These are phyloP conservation scores for Pampus argenteus DNA, from an alignment of 2,797 vertebrate genomes.

Conservation along the genomic window DNA sequence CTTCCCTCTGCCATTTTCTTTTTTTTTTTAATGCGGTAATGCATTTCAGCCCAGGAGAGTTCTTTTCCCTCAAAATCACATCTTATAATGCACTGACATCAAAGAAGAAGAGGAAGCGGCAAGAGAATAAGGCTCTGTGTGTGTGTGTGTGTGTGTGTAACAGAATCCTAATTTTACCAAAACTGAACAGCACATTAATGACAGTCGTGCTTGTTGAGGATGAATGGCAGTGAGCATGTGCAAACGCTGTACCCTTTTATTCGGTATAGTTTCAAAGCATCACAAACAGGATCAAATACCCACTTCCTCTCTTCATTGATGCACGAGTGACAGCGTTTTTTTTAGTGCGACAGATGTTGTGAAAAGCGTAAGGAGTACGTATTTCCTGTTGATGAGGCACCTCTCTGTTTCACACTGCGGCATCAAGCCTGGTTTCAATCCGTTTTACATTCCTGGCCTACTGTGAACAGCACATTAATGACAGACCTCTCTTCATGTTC, in stretches of 20 bases:
- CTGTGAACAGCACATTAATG: too few relatives aligned
- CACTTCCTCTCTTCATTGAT: slow-evolving; percentile 53
- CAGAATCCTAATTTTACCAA: slow-evolving; percentile 57
- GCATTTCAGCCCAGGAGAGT: slow-evolving; percentile 45
- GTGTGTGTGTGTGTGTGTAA: slow-evolving; percentile 61
- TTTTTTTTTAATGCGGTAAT: slow-evolving; percentile 48
- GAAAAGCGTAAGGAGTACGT: slow-evolving; percentile 28
- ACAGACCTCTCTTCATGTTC: slow-evolving; percentile 23
- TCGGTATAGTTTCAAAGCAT: slow-evolving; percentile 21
- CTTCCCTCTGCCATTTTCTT: slow-evolving; percentile 26
- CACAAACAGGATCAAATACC: slow-evolving; percentile 41
- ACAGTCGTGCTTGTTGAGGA: slow-evolving; percentile 22
- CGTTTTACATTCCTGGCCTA: slow-evolving; percentile 26
- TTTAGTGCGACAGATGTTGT: slow-evolving; percentile 57
- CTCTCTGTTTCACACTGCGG: slow-evolving; percentile 28
- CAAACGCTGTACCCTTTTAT: neutral
- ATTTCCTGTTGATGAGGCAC: slow-evolving; percentile 67
- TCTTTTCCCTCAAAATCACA: slow-evolving; percentile 50
- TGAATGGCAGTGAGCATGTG: neutral
- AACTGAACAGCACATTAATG: slow-evolving; percentile 42
- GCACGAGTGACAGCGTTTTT: slow-evolving; percentile 48
- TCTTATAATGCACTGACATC: slow-evolving; percentile 55
- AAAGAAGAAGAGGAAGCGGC: slow-evolving; percentile 62
- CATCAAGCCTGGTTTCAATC: slow-evolving; percentile 48
- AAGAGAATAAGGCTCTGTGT: slow-evolving; percentile 29